Base-by-base conservation (phyloP, 2,888 invertebrate genomes). In the Deilephila elpenor region DNA sequence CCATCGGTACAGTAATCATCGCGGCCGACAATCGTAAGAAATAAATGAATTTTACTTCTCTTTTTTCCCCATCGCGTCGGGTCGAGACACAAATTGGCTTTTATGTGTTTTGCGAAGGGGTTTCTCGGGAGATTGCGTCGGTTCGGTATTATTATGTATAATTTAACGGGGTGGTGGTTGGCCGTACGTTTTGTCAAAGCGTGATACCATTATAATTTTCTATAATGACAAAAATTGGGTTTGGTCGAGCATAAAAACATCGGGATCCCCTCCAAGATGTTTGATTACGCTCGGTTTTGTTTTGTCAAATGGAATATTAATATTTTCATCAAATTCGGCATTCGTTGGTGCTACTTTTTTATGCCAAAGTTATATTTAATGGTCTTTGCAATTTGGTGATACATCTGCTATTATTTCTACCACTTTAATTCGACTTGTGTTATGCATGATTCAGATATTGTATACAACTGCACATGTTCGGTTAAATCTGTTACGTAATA, bases 1-100 rank as follows among this genome's bases (percentile, higher is more conserved):
- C 82, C 78, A 76, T 77, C 80, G 76, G 81, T 81, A 79, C 80
- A 80, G 86, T 88, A 92, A 92, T 93, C 88, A 87, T 86, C 82
- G 84, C 84, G 84, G 85, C 88, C 87, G 84, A 84, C 89, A 90
- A 88, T 89, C 83, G 87, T 91, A 91, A 93, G 90, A 92, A 93
- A 91, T 89, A 92, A 92, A 93, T 91, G 88, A 89, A 88, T 86
- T 88, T 88, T 84, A 79, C 75, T 79, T 75, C 77, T 80, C 85
- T 88, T 89, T 87, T 88, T 87, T 82, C 77, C 61, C 76, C 64
- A 67, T 71, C 73, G 77, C 72, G 62, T 60, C 74, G 59, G 67
- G 60, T 73, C 70, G 73, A 51, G 70, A 71, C 78, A 79, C 84
- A 88, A 91, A 91, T 91, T 86, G 84, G 86, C 91, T 92, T 90